Conservation (phyloP, 1,140 invertebrate species). For the Ceratoteleas bidentatus region DNA sequence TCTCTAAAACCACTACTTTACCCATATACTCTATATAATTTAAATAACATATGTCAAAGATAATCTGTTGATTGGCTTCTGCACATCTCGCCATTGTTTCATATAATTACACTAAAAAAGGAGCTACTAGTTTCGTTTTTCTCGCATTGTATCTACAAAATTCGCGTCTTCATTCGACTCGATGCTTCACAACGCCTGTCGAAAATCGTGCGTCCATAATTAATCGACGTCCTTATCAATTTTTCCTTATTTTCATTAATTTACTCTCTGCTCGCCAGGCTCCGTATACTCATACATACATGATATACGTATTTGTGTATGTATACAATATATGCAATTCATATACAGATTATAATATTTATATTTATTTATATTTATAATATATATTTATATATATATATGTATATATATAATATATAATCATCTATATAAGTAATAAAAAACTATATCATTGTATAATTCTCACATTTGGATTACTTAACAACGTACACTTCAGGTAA, state of each 20-base stretch:
- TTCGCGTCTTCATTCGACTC: conserved; percentile 37
- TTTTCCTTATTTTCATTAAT: conserved; percentile 32
- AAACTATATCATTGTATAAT: conserved; percentile 75
- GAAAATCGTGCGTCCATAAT: conserved; percentile 22
- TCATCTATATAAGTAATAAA: conserved; percentile 72
- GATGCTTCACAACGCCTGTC: conserved; percentile 43
- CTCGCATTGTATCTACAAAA: conserved; percentile 60
- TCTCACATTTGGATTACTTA: conserved; percentile 72
- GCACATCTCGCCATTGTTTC: conserved; percentile 56
- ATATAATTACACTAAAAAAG: conserved; percentile 61
- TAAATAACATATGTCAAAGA: conserved; percentile 78
- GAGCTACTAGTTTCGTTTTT: conserved; percentile 52
- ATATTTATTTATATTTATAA: conserved; percentile 67
- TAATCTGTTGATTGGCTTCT: conserved; percentile 61
- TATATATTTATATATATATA: conserved; percentile 56
- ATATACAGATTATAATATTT: conserved; percentile 75
- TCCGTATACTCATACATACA: conserved; percentile 61
- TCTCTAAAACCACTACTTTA: conserved; percentile 78
- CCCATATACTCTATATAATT: conserved; percentile 78
- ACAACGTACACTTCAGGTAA: conserved; percentile 77
- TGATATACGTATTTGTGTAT: conserved; percentile 43
- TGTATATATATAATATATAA: conserved; percentile 64
- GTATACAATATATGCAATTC: conserved; percentile 64
- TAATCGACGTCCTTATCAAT: conserved; percentile 18
- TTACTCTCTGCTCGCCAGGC: conserved; percentile 48